Evolutionary conservation across 2,113 vertebrate species (phyloP).

Genomic region (Psilopsiagon aymara): DNA sequence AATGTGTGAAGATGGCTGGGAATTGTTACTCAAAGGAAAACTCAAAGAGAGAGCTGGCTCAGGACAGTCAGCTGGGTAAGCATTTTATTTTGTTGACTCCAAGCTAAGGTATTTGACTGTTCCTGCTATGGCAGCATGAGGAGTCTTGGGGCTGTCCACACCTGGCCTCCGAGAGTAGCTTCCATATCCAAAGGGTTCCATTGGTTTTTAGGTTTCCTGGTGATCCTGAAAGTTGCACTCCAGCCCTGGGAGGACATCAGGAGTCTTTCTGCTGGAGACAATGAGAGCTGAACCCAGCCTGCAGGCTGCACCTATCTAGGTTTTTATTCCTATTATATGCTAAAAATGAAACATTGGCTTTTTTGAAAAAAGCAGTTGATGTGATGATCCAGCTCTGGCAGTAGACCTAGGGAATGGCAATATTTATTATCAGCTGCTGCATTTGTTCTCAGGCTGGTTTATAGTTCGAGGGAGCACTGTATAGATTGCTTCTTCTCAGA

Average conservation of each 20-base stretch:
- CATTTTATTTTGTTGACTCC: neutral
- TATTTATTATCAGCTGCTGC: neutral
- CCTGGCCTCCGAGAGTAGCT: neutral
- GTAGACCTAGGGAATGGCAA: neutral
- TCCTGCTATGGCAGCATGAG: neutral
- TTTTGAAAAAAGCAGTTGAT: neutral
- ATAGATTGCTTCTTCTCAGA: neutral
- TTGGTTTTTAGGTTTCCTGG: neutral
- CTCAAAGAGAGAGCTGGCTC: neutral
- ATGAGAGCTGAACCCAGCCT: neutral
- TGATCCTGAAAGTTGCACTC: neutral
- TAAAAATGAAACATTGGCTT: neutral
- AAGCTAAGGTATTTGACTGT: neutral
- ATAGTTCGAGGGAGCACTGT: neutral
- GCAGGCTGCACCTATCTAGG: neutral
- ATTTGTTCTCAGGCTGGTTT: neutral
- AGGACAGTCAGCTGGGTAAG: neutral
- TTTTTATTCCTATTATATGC: neutral
- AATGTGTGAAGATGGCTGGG: neutral
- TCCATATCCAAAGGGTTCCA: neutral
- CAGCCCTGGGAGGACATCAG: neutral
- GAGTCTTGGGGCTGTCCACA: neutral
- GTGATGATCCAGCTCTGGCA: neutral
- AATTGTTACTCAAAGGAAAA: neutral
- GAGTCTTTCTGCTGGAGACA: neutral